phyloP scores from a whole-genome alignment of 1,140 invertebrate genomes.

The Hypothenemus hampei region DNA sequence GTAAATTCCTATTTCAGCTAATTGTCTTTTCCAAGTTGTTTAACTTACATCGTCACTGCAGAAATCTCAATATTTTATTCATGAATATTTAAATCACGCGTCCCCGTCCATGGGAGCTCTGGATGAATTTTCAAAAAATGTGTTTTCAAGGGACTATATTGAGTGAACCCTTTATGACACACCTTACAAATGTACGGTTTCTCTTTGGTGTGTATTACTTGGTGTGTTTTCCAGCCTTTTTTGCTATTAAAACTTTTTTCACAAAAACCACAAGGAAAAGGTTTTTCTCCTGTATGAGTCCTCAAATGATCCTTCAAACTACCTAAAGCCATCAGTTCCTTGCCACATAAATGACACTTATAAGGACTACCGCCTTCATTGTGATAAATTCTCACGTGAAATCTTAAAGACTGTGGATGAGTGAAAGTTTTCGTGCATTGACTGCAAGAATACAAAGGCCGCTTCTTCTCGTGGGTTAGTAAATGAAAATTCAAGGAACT shows the following conservation, averaged over 20 bases:
- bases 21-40: not conserved
- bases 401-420: constrained; percentile 12
- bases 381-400: constrained; percentile 39
- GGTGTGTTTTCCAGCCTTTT: constrained; percentile 47
- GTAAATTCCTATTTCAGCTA: too few species aligned
- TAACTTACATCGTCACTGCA: too few species aligned
- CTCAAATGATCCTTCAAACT: constrained; percentile 52
- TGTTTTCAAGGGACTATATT: constrained; percentile 14
- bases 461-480: constrained; percentile 2
- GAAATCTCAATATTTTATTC: too few species aligned
- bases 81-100: too few species aligned
- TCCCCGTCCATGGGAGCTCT: constrained; percentile 13
- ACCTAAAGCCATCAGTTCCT: constrained; percentile 17
- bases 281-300: constrained; percentile 65
- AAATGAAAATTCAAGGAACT: constrained; percentile 16
- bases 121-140: constrained; percentile 16
- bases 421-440: constrained; percentile 56
- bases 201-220: constrained; percentile 49
- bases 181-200: constrained; percentile 41
- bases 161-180: constrained; percentile 40
- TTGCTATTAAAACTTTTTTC: constrained; percentile 53
- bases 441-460: constrained; percentile 45
- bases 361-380: constrained; percentile 17
- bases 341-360: constrained; percentile 32
- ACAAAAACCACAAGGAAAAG: constrained; percentile 62